Evolutionary conservation across 2,888 invertebrate genomes (phyloP), one percentile per base, ranked within the genome.

Genomic region (Drosophila villosipedis): DNA sequence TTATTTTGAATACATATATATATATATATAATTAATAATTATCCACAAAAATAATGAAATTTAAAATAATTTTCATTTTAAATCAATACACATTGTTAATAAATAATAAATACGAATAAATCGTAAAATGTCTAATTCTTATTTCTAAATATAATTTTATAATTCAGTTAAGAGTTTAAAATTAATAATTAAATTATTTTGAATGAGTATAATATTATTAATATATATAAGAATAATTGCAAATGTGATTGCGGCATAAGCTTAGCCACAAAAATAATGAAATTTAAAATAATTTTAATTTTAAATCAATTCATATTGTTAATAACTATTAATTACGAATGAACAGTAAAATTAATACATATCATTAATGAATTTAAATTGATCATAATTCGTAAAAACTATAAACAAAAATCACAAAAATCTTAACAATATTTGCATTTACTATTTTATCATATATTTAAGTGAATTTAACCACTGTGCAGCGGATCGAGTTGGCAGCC

Each of bases 401-500:
- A 4, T 16, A 16, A 16, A 0, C 16, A 19, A 25, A 30, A 10
- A 10, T 9, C 10, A n/a, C 25, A 16, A 9, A 28, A 53, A n/a
- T 53, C 28, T n/a, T 14, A 7, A 2, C 19, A 30, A n/a, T 10
- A 52, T 30, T n/a, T 52, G 4, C 52, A 53, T 1, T 33, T 30
- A 33, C 3, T 1, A 22, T 31, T 53, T 41, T 1, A 43, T 5
- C 22, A 22, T 1, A 47, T n/a, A 61, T 33, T 35, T 35, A 2
- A 7, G 22, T 39, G 9, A n/a, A 30, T 9, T 16, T 10, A 0
- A 6, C 78, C 80, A 78, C 80, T 66, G 78, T 78, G 47, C 80
- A 22, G 6, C 28, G 22, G n/a, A 19, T 33, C 43, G 65, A 50
- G 43, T 47, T 52, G 84, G 74, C 83, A 69, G 84, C 63, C 68